Percentiles rank a stretch among this genome's conserved stretches.
phyloP scores from a whole-genome alignment of 2,888 invertebrate genomes.

The Pterostichus niger region DNA sequence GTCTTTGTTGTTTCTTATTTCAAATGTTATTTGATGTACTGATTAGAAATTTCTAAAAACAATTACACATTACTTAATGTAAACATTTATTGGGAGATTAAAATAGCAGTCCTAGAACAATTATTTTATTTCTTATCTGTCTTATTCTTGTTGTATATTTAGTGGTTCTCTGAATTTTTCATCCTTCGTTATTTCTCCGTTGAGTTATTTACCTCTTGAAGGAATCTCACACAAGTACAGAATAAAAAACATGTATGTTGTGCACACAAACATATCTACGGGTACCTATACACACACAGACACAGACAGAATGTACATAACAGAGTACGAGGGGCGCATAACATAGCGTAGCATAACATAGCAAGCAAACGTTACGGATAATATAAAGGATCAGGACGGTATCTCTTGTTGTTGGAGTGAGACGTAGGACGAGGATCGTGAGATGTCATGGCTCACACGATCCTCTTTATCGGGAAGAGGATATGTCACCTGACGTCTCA shows the following conservation, averaged over 20 bases:
- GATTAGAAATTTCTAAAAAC: too few species aligned
- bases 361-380: slow-evolving; percentile 8
- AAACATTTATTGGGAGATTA: too few species aligned
- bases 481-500: background rate
- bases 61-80: too few species aligned
- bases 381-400: slow-evolving; percentile 9
- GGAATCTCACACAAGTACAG: too few species aligned
- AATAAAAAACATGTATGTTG: background rate
- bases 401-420: background rate
- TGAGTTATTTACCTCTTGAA: too few species aligned
- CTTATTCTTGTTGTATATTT: too few species aligned
- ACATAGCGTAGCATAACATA: background rate
- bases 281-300: background rate
- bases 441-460: background rate
- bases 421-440: background rate
- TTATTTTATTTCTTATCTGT: too few species aligned
- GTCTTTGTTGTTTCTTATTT: too few species aligned
- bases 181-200: too few species aligned
- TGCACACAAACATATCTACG: background rate
- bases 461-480: background rate
- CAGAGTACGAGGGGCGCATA: background rate
- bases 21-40: too few species aligned
- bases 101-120: too few species aligned
- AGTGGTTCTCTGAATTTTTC: too few species aligned
- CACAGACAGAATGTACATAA: background rate